These are phyloP conservation scores for Notocelia uddmanniana DNA, from an alignment of 2,888 invertebrate species.

Conservation along the genomic window DNA sequence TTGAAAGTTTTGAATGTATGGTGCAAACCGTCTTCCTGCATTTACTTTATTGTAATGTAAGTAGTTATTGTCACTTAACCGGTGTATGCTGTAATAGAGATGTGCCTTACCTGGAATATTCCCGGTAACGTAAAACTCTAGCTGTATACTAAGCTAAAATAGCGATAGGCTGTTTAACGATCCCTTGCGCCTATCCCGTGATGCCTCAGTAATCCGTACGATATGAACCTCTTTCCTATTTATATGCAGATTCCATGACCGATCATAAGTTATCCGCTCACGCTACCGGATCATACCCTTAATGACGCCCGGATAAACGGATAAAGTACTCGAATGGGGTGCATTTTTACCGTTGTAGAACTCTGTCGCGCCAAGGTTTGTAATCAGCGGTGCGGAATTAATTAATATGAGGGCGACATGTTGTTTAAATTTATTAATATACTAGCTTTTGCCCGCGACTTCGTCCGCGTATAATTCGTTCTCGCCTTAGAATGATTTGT, in stretches of 20 bases:
- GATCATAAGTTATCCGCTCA: constrained; percentile 83
- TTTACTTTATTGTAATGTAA: too few species aligned
- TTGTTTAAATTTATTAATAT: constrained; percentile 76
- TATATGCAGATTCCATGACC: constrained; percentile 84
- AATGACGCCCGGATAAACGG: constrained; percentile 79
- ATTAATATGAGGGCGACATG: constrained; percentile 76
- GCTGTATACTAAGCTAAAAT: constrained; percentile 2
- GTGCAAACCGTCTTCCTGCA: too few species aligned
- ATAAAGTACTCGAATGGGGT: constrained; percentile 69
- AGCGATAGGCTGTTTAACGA: constrained; percentile 18
- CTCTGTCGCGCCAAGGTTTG: constrained; percentile 65
- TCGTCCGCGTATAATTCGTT: too few species aligned
- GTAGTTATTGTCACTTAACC: too few species aligned
- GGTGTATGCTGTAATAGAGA: too few species aligned
- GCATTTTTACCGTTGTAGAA: constrained; percentile 66
- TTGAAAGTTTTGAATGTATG: constrained; percentile 2
- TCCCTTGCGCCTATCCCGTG: constrained; percentile 8
- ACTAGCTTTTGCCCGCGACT: too few species aligned
- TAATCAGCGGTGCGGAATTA: constrained; percentile 77
- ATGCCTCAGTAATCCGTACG: constrained; percentile 60
- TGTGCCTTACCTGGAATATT: too few species aligned
- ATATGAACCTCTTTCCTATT: constrained; percentile 76
- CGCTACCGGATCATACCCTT: constrained; percentile 79
- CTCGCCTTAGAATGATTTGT: too few species aligned
- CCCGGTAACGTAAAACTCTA: too few species aligned